Conservation (phyloP, 2,888 invertebrate species). For the Exocentrus adspersus region DNA sequence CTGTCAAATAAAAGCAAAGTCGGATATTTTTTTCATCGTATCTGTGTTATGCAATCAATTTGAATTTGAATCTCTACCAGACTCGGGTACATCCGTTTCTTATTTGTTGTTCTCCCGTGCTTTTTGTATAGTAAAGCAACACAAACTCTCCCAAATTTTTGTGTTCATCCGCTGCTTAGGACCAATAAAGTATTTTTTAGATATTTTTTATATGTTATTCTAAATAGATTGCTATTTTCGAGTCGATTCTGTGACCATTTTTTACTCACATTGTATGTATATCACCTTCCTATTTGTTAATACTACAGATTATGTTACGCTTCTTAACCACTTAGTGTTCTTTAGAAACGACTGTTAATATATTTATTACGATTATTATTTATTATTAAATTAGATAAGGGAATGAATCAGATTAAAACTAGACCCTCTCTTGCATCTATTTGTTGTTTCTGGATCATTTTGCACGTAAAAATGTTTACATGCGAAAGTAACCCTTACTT, state of each 20-base stretch:
- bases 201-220: background rate
- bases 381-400: background rate
- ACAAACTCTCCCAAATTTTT: background rate
- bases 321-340: slow-evolving; percentile 19
- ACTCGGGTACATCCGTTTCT: no score
- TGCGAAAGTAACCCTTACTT: no score
- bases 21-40: no score
- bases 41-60: no score
- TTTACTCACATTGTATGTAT: background rate
- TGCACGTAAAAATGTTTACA: no score
- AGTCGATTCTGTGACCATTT: background rate
- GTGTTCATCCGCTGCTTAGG: background rate
- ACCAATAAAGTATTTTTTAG: slow-evolving; percentile 6
- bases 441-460: no score
- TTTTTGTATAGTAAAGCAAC: background rate
- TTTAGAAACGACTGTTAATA: slow-evolving; percentile 18
- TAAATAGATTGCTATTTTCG: background rate
- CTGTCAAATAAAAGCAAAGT: no score
- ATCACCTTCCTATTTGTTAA: background rate
- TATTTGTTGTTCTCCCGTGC: no score
- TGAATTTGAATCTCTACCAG: no score
- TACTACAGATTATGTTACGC: slow-evolving; percentile 8
- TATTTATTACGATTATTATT: slow-evolving; percentile 24
- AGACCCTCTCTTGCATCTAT: no score
- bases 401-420: no score